phyloP scores from a whole-genome alignment of 1,140 invertebrate genomes.

The Drosophila pseudoobscura region DNA sequence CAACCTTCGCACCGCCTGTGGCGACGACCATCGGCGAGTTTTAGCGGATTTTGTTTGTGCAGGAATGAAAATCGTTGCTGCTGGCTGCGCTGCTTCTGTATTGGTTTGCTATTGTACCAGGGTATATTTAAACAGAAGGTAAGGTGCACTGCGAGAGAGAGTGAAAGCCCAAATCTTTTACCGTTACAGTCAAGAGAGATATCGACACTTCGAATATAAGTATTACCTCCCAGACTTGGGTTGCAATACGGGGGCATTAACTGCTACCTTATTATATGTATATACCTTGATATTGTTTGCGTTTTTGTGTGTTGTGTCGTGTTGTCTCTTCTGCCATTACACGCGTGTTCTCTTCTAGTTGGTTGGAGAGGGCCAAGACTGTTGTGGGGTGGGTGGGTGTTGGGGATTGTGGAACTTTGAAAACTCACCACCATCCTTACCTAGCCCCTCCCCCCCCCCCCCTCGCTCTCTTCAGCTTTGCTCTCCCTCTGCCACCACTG shows the following conservation, averaged over 20 bases:
- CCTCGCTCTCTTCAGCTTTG: slow-evolving; percentile 7
- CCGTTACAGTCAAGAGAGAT: neutral
- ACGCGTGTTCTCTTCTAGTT: slow-evolving; percentile 38
- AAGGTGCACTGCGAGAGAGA: neutral
- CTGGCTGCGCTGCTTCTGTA: neutral
- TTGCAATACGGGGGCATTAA: no score
- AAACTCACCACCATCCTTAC: slow-evolving; percentile 41
- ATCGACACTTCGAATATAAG: no score
- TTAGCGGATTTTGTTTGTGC: slow-evolving; percentile 52
- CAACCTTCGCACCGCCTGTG: slow-evolving; percentile 3
- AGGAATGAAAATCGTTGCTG: slow-evolving; percentile 40
- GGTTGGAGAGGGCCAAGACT: neutral
- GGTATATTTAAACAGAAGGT: neutral
- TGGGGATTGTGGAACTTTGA: slow-evolving; percentile 40
- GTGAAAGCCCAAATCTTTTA: neutral
- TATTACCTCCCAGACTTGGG: no score
- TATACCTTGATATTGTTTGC: slow-evolving; percentile 12
- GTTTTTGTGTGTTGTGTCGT: slow-evolving; percentile 21
- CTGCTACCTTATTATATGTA: no score
- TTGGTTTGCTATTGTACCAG: slow-evolving; percentile 1
- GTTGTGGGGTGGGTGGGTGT: slow-evolving; percentile 22
- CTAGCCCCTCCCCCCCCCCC: no score
- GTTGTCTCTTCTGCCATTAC: slow-evolving; percentile 36
- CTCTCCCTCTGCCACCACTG: neutral
- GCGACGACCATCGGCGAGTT: slow-evolving; percentile 43